Evolutionary conservation across 2,888 invertebrate genomes (phyloP).

Genomic region (Sisyra terminalis): DNA sequence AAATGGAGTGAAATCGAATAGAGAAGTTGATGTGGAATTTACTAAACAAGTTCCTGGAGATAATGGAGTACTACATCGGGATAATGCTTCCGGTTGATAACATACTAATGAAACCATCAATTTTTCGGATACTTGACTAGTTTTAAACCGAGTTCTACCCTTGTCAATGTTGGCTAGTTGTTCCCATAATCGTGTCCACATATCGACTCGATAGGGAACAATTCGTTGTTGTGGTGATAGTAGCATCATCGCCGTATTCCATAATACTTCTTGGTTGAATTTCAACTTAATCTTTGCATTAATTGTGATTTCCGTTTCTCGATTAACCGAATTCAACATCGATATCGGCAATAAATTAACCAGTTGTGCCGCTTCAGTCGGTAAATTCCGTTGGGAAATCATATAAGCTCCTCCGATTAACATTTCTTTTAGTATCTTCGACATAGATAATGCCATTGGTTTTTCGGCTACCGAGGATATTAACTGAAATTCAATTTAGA

Average conservation of each 20-base stretch:
- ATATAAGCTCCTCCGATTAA: conserved; percentile 59
- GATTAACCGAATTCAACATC: conserved; percentile 34
- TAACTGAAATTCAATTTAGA: conserved; percentile 25
- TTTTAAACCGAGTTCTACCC: conserved; percentile 43
- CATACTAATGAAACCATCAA: conserved; percentile 64
- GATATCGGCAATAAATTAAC: conserved; percentile 56
- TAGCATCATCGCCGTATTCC: conserved; percentile 70
- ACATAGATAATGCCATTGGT: conserved; percentile 41
- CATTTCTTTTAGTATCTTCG: conserved; percentile 63
- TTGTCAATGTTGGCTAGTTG: conserved; percentile 42
- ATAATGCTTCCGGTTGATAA: conserved; percentile 76
- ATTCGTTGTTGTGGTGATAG: conserved; percentile 70
- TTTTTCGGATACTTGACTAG: conserved; percentile 58
- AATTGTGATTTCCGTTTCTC: conserved; percentile 43
- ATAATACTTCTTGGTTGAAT: conserved; percentile 56
- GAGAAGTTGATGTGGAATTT: conserved; percentile 23
- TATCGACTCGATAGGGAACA: conserved; percentile 63
- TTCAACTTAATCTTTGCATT: conserved; percentile 27
- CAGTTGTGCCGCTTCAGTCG: conserved; percentile 51
- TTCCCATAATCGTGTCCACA: conserved; percentile 72
- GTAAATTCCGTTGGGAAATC: conserved; percentile 51
- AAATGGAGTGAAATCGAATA: conserved; percentile 30
- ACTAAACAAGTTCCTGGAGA: conserved; percentile 42
- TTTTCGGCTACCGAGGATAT: conserved; percentile 42
- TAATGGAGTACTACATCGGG: conserved; percentile 70